Evolutionary conservation across 2,888 invertebrate genomes (phyloP).

Genomic region (Drosophila conformis): DNA sequence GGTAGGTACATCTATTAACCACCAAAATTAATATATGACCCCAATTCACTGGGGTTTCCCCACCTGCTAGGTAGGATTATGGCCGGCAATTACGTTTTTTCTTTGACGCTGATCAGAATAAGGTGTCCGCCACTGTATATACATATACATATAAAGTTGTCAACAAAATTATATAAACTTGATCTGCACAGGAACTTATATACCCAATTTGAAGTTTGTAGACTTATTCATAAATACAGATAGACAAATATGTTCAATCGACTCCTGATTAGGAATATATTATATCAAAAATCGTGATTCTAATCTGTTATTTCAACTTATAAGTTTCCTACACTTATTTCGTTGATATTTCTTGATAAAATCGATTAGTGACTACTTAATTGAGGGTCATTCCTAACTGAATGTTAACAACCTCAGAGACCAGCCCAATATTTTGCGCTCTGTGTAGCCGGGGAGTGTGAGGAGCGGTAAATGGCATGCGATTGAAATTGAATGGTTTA

Average conservation of each 20-base stretch:
- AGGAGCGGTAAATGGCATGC: slow-evolving; percentile 47
- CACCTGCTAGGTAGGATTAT: no score
- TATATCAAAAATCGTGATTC: background rate
- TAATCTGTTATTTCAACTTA: background rate
- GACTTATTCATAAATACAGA: background rate
- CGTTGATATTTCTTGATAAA: background rate
- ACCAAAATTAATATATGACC: no score
- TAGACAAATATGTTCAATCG: background rate
- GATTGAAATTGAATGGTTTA: slow-evolving; percentile 82
- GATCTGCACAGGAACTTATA: background rate
- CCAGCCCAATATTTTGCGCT: background rate
- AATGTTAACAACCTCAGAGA: background rate
- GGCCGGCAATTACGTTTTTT: no score
- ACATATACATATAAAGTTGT: background rate
- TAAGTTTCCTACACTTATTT: background rate
- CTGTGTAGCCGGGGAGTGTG: slow-evolving; percentile 2
- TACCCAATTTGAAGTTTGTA: background rate
- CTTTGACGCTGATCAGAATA: no score
- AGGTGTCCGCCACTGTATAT: no score
- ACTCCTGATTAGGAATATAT: background rate
- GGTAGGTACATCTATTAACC: no score
- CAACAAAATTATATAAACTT: background rate
- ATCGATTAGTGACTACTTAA: background rate
- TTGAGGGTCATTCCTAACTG: background rate
- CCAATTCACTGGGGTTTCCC: no score